Conservation (phyloP, 2,797 vertebrate genomes). For the Oryzias dopingdopingensis region DNA sequence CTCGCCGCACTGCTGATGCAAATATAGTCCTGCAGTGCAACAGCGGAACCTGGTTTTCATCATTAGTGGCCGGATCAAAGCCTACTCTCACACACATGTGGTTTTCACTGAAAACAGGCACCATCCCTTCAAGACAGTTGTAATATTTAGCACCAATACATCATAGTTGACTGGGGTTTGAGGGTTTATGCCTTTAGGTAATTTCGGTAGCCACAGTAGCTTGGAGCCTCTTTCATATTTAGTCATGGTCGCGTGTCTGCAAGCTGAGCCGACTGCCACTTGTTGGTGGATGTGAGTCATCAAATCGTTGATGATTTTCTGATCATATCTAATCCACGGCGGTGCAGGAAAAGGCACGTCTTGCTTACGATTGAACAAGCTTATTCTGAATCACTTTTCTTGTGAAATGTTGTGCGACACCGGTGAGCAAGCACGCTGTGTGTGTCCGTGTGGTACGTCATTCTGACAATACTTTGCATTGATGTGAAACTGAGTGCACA, state of each 20-base stretch:
- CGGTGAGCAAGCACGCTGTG: neutral
- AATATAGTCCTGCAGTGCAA: slow-evolving; percentile 15
- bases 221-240: slow-evolving; percentile 51
- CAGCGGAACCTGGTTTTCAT: slow-evolving; percentile 28
- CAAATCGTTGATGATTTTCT: slow-evolving; percentile 35
- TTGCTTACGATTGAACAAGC: slow-evolving; percentile 53
- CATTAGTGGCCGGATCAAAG: slow-evolving; percentile 40
- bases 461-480: slow-evolving; percentile 47
- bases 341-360: slow-evolving; percentile 23
- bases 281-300: slow-evolving; percentile 56
- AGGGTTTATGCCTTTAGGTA: slow-evolving; percentile 44
- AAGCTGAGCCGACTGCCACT: slow-evolving; percentile 44
- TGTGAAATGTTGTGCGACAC: slow-evolving; percentile 1
- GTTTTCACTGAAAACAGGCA: slow-evolving; percentile 42
- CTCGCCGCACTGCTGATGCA: slow-evolving; percentile 28
- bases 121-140: slow-evolving; percentile 21
- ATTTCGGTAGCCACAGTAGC: slow-evolving; percentile 62
- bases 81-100: slow-evolving; percentile 19
- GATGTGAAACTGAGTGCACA: slow-evolving; percentile 55
- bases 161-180: slow-evolving; percentile 55
- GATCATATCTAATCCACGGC: slow-evolving; percentile 27
- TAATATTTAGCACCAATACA: slow-evolving; percentile 43
- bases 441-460: slow-evolving; percentile 6
- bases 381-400: slow-evolving; percentile 22
- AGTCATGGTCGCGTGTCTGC: slow-evolving; percentile 67